Evolutionary conservation across 1,140 invertebrate genomes (phyloP).

Genomic region (Dolichoris vasculosae): DNA sequence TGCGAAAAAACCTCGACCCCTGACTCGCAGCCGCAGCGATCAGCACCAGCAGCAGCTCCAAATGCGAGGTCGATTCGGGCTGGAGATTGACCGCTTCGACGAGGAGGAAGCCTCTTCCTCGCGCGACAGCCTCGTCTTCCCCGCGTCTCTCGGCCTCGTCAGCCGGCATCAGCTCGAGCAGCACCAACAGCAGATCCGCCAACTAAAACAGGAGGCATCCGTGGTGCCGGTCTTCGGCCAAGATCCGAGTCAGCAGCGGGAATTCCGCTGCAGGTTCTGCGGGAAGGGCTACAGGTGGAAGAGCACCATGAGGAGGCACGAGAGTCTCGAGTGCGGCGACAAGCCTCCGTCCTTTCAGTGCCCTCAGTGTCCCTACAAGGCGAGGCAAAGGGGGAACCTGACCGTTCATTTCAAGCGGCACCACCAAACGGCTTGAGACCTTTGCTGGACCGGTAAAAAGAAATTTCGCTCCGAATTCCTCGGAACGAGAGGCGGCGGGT

Average conservation of each 20-base stretch:
- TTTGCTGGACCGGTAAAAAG: background rate
- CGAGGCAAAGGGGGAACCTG: constrained; percentile 86
- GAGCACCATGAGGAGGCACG: constrained; percentile 87
- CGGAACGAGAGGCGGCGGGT: no score
- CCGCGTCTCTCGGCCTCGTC: constrained; percentile 69
- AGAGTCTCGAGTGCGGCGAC: constrained; percentile 89
- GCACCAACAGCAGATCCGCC: constrained; percentile 31
- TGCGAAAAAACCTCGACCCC: constrained; percentile 41
- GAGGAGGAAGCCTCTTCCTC: constrained; percentile 58
- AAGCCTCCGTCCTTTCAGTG: constrained; percentile 88
- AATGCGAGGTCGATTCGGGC: constrained; percentile 57
- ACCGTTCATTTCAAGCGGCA: constrained; percentile 88
- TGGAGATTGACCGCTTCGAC: constrained; percentile 56
- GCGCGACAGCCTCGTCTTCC: constrained; percentile 69
- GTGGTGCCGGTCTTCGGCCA: constrained; percentile 37
- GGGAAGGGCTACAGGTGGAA: constrained; percentile 89
- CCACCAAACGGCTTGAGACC: constrained; percentile 69
- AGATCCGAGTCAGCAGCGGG: constrained; percentile 77
- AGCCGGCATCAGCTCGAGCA: constrained; percentile 44
- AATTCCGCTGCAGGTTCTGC: constrained; percentile 86
- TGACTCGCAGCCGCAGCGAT: constrained; percentile 50
- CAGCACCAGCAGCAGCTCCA: constrained; percentile 54
- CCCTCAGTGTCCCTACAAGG: constrained; percentile 85
- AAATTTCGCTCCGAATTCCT: no score
- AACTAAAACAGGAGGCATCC: background rate